Evolutionary conservation across 2,888 invertebrate genomes (phyloP).

Genomic region (Xanthia togata): DNA sequence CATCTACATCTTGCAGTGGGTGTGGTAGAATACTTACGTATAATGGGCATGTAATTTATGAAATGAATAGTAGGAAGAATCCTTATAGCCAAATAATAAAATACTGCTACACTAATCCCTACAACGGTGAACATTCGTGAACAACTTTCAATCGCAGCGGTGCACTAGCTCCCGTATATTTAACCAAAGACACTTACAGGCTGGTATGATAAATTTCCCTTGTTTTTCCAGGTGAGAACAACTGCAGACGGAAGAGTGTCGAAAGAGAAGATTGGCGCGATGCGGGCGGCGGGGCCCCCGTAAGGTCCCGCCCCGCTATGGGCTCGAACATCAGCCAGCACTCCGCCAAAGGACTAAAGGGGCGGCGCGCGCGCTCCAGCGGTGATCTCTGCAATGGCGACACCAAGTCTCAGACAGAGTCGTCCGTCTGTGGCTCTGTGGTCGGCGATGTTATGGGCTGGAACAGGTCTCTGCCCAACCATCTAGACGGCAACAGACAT

Average conservation of each 20-base stretch:
- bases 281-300: conserved; percentile 86
- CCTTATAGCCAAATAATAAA: neutral
- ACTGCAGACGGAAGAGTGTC: conserved; percentile 69
- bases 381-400: conserved; percentile 93
- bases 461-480: conserved; percentile 92
- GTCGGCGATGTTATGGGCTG: conserved; percentile 89
- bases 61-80: too few species aligned
- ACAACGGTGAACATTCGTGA: neutral
- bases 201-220: neutral
- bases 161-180: neutral
- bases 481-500: conserved; percentile 92
- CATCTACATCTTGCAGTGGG: neutral
- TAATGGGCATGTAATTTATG: too few species aligned
- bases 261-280: conserved; percentile 77
- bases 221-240: conserved; percentile 76
- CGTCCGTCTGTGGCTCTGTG: conserved; percentile 88
- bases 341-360: conserved; percentile 93
- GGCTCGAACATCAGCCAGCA: conserved; percentile 95
- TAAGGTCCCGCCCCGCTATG: conserved; percentile 91
- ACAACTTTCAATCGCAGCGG: neutral
- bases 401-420: conserved; percentile 86
- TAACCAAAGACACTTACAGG: neutral
- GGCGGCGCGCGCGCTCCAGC: conserved; percentile 93
- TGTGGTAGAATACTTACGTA: neutral
- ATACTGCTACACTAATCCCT: neutral